These are phyloP conservation scores for Thysanoteuthis rhombus DNA, from an alignment of 2,888 invertebrate genomes.

Conservation along the genomic window DNA sequence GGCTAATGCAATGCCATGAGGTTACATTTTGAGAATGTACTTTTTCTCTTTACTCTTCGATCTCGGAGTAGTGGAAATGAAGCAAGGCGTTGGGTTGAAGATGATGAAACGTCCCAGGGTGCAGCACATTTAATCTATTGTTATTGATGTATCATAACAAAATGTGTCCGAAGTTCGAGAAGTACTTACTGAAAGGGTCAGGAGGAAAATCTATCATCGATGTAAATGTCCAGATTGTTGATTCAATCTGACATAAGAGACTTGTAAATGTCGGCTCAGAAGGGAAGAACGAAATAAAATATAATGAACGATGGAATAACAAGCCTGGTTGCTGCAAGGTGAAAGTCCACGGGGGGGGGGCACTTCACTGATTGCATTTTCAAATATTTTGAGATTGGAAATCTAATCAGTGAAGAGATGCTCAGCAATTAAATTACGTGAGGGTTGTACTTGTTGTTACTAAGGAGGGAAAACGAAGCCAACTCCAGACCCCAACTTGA, in stretches of 20 bases:
- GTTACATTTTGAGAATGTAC: not conserved
- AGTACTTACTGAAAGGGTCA: not conserved
- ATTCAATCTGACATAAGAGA: not conserved
- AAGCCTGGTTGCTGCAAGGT: too few species aligned
- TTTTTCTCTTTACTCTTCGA: not conserved
- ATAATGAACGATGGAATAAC: too few species aligned
- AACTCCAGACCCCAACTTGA: too few species aligned
- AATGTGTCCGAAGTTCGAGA: not conserved
- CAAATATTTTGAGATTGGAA: too few species aligned
- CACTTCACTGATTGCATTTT: too few species aligned
- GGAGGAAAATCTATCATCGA: not conserved
- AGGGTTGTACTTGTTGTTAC: too few species aligned
- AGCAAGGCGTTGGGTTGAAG: not conserved
- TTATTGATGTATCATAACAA: not conserved
- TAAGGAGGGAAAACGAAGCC: too few species aligned
- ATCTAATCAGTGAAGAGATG: too few species aligned
- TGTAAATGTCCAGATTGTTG: not conserved
- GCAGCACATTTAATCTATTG: not conserved
- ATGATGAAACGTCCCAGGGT: rapidly evolving
- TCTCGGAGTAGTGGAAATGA: not conserved
- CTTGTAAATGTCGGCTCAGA: not conserved
- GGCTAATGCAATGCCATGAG: not conserved
- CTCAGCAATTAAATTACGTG: too few species aligned
- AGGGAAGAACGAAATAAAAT: too few species aligned
- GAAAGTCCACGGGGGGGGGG: too few species aligned